Evolutionary conservation across 92 coral and sea anemone genomes (phyloP).

Genomic region (Porites lobata): DNA sequence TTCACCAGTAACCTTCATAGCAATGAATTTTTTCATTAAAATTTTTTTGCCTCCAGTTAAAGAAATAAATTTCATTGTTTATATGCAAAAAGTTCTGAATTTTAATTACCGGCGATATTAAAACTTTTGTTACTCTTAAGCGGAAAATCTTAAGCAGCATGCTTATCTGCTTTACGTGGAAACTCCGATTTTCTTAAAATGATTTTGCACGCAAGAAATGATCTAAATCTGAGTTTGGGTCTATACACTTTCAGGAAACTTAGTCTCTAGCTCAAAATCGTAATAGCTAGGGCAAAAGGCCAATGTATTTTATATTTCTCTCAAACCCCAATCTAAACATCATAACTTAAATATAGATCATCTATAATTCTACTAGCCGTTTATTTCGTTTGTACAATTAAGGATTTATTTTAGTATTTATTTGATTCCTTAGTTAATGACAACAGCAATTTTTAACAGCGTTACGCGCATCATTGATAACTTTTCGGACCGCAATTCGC

Average conservation of each 20-base stretch:
- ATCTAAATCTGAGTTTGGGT: neutral
- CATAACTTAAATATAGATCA: neutral
- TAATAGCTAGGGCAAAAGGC: neutral
- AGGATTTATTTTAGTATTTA: neutral
- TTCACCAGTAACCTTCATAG: too few species aligned
- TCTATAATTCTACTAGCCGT: neutral
- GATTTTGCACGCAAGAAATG: conserved; percentile 21
- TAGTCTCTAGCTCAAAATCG: too few species aligned
- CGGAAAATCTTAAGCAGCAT: neutral
- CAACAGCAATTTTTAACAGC: conserved; percentile 32
- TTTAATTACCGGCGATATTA: neutral
- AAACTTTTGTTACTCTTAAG: conserved; percentile 21
- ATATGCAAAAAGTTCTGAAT: neutral
- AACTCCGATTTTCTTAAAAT: neutral
- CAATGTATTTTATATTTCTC: neutral
- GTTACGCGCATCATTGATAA: conserved; percentile 4
- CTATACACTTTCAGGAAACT: neutral
- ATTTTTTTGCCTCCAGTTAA: too few species aligned
- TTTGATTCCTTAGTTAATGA: conserved; percentile 5
- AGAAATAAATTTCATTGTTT: too few species aligned
- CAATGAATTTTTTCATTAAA: too few species aligned
- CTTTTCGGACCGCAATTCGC: conserved; percentile 32
- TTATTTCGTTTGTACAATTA: neutral
- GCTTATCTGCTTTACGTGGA: neutral
- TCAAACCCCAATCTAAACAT: neutral